A percentile compares a stretch with the other conserved stretches of the same genome.
Evolutionary conservation across 2,113 vertebrate species (phyloP).

Genomic region (Cryptomyrus ogoouensis): DNA sequence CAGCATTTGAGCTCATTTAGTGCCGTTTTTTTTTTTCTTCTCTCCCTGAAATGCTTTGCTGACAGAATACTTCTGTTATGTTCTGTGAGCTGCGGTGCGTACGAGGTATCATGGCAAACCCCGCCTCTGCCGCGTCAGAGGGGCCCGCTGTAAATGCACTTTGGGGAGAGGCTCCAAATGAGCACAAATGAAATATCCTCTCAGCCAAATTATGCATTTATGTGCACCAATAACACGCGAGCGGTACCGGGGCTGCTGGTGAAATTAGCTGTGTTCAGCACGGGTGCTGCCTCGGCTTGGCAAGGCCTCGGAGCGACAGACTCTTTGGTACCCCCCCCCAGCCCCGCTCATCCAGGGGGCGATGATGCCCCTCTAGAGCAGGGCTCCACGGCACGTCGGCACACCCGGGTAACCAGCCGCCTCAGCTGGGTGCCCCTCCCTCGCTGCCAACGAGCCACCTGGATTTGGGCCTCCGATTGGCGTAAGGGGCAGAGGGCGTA

Average conservation of each 20-base stretch:
- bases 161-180: slow-evolving; percentile 10
- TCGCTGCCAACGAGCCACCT: neutral
- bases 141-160: neutral
- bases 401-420: neutral
- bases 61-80: neutral
- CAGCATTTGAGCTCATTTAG: slow-evolving; percentile 12
- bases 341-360: neutral
- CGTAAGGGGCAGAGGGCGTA: neutral
- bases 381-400: neutral
- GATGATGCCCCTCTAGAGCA: neutral
- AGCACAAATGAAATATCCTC: slow-evolving; percentile 17
- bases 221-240: slow-evolving; percentile 5
- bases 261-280: neutral
- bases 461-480: neutral
- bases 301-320: neutral
- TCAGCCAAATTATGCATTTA: slow-evolving; percentile 23
- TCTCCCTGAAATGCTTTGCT: neutral
- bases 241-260: neutral
- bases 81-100: neutral
- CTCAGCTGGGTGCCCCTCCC: neutral
- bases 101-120: neutral
- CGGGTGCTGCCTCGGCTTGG: neutral
- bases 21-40: neutral
- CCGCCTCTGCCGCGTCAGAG: neutral
- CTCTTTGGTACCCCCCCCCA: neutral